Percentiles rank a stretch among this genome's conserved stretches.
Evolutionary conservation across 2,113 vertebrate species (phyloP).

Genomic region (Vombatus ursinus): DNA sequence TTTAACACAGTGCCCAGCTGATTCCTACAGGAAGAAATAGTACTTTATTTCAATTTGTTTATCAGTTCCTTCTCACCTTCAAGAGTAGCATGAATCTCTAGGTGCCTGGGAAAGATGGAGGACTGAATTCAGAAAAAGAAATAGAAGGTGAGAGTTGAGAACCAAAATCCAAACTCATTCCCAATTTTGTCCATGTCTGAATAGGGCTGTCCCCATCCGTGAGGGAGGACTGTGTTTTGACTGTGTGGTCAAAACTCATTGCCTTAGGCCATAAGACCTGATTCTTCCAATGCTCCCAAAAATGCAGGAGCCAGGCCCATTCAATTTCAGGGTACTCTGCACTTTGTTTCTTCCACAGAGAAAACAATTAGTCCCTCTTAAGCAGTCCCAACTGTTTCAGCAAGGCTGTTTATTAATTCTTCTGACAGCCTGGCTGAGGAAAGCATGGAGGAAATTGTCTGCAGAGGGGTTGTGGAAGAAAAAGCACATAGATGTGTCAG

Average conservation of each 20-base stretch:
- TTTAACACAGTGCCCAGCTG: background rate
- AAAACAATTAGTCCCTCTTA: background rate
- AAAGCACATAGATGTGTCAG: background rate
- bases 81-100: background rate
- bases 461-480: background rate
- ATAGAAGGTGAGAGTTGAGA: background rate
- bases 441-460: constrained; percentile 1
- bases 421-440: background rate
- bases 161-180: background rate
- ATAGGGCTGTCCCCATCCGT: background rate
- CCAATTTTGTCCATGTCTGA: background rate
- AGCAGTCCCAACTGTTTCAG: background rate
- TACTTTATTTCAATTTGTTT: background rate
- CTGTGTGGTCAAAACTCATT: background rate
- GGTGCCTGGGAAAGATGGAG: background rate
- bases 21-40: background rate
- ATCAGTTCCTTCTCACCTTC: background rate
- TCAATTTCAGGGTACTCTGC: background rate
- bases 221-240: background rate
- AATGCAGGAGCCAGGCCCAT: background rate
- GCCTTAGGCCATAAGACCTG: background rate
- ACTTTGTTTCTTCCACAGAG: background rate
- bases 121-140: background rate
- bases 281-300: background rate
- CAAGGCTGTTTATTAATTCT: background rate